Percentiles rank a stretch among this genome's conserved stretches.
Evolutionary conservation across 2,113 vertebrate species (phyloP).

Genomic region (Heterotilapia buettikoferi): DNA sequence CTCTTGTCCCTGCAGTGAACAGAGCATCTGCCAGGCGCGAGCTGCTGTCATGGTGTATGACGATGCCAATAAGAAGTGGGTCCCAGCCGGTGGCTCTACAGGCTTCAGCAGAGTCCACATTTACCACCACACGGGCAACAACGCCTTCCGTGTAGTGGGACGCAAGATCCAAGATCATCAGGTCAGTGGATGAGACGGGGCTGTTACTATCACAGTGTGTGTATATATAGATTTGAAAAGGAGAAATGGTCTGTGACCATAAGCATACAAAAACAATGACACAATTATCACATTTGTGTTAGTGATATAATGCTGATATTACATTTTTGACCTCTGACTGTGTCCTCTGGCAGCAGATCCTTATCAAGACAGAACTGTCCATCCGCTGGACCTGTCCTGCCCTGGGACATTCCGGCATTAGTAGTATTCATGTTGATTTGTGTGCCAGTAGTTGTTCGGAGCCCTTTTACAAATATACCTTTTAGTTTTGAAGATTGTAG

Average conservation of each 20-base stretch:
- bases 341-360: not conserved
- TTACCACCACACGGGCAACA: slow-evolving; percentile 98
- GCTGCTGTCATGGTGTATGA: slow-evolving; percentile 99
- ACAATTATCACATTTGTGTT: not conserved
- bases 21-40: slow-evolving; percentile 99
- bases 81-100: slow-evolving; percentile 93
- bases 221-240: not conserved
- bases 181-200: slow-evolving; percentile 66
- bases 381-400: not conserved
- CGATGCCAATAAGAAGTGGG: slow-evolving; percentile 98
- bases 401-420: not conserved
- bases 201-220: not conserved
- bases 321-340: not conserved
- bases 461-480: not conserved
- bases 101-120: slow-evolving; percentile 99
- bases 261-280: not conserved
- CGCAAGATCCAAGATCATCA: slow-evolving; percentile 99
- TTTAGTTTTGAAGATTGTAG: not conserved
- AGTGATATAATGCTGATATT: not conserved
- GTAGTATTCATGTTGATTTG: not conserved
- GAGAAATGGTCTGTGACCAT: not conserved
- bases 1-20: slow-evolving; percentile 78
- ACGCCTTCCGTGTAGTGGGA: slow-evolving; percentile 95
- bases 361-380: not conserved
- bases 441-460: not conserved